A percentile compares a stretch with the other conserved stretches of the same genome.
These are phyloP conservation scores for Poeciliopsis turneri DNA, from an alignment of 2,797 vertebrate genomes.

Conservation along the genomic window DNA sequence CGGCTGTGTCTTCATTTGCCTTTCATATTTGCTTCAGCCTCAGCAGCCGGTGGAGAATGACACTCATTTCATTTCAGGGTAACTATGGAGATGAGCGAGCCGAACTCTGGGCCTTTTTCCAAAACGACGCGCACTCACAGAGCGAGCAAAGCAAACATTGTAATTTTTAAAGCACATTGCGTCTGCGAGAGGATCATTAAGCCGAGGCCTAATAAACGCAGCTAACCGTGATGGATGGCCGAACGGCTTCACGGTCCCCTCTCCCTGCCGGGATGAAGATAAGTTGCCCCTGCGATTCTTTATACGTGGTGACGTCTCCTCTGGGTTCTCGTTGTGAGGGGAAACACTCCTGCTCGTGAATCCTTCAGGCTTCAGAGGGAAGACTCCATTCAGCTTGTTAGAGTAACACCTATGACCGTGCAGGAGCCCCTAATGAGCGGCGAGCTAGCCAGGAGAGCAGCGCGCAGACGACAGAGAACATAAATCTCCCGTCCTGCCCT, in stretches of 20 bases:
- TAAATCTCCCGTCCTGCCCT: slow-evolving; percentile 79
- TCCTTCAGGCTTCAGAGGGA: slow-evolving; percentile 69
- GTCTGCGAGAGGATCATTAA: slow-evolving; percentile 57
- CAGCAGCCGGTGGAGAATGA: slow-evolving; percentile 39
- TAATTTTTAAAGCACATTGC: slow-evolving; percentile 49
- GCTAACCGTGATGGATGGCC: slow-evolving; percentile 64
- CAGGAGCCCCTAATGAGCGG: slow-evolving; percentile 76
- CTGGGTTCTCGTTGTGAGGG: slow-evolving; percentile 32
- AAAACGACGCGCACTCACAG: slow-evolving; percentile 27
- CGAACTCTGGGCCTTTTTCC: slow-evolving; percentile 29
- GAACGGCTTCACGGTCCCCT: slow-evolving; percentile 35
- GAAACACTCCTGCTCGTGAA: slow-evolving; percentile 46
- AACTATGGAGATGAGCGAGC: slow-evolving; percentile 66
- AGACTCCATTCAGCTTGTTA: slow-evolving; percentile 73
- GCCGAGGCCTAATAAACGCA: slow-evolving; percentile 56
- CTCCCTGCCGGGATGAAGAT: slow-evolving; percentile 50
- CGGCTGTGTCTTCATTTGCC: slow-evolving; percentile 63
- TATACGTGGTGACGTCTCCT: slow-evolving; percentile 53
- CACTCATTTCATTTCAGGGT: slow-evolving; percentile 66
- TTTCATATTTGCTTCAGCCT: slow-evolving; percentile 56
- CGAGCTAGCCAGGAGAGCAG: slow-evolving; percentile 61
- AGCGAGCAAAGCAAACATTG: slow-evolving; percentile 53
- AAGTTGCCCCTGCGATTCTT: slow-evolving; percentile 44
- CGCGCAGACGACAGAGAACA: slow-evolving; percentile 76
- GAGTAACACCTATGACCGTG: slow-evolving; percentile 75